Evolutionary conservation across 2,888 invertebrate genomes (phyloP).

Genomic region (Drosophila silvestris): DNA sequence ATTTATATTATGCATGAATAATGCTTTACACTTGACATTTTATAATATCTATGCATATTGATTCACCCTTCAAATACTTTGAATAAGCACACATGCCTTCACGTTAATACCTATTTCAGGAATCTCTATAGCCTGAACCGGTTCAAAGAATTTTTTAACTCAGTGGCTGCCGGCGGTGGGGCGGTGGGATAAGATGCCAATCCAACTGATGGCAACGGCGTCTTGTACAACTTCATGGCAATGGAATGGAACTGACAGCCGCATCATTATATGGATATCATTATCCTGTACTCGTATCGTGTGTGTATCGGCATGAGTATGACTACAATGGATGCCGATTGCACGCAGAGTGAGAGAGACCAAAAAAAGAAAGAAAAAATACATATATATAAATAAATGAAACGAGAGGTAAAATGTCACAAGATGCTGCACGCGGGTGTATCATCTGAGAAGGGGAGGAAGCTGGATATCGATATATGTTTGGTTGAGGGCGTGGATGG

Average conservation of each 20-base stretch:
- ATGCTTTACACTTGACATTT: not conserved
- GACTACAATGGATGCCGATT: conserved; percentile 55
- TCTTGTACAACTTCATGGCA: conserved; percentile 37
- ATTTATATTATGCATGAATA: not conserved
- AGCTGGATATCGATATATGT: conserved; percentile 15
- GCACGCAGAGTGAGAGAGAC: conserved; percentile 37
- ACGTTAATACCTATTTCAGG: not conserved
- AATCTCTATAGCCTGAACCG: not conserved
- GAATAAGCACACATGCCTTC: not conserved
- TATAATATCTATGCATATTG: not conserved
- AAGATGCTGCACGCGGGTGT: conserved; percentile 61
- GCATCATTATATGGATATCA: conserved; percentile 83
- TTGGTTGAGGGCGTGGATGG: conserved; percentile 59
- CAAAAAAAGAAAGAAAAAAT: conserved; percentile 16
- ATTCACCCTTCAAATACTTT: not conserved
- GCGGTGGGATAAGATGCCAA: conserved; percentile 12
- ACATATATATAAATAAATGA: not conserved
- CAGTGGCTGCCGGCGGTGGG: not conserved
- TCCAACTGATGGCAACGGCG: conserved; percentile 8
- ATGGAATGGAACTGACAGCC: conserved; percentile 80
- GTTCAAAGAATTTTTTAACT: conserved; percentile 25
- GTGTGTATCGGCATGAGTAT: conserved; percentile 64
- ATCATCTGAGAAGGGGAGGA: conserved; percentile 10
- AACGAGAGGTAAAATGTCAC: conserved; percentile 70
- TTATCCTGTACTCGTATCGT: conserved; percentile 78